A percentile compares a stretch with the other conserved stretches of the same genome.
Evolutionary conservation across 2,888 invertebrate genomes (phyloP).

Genomic region (Lepetodrilus schrolli): DNA sequence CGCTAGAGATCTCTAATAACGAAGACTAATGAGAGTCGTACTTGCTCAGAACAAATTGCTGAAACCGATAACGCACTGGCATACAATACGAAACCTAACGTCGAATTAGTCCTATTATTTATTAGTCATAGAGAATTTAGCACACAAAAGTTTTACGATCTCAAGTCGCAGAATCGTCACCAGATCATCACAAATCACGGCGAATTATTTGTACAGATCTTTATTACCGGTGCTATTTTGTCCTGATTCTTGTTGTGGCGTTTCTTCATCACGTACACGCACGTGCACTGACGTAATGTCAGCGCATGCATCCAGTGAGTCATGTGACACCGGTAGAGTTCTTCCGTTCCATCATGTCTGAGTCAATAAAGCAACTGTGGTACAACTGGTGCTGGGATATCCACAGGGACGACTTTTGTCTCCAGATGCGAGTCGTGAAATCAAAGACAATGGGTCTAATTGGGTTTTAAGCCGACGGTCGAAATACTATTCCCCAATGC

Average conservation of each 20-base stretch:
- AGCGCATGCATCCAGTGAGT: not conserved
- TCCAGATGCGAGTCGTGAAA: not conserved
- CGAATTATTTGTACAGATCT: slow-evolving; percentile 2
- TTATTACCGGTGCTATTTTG: not conserved
- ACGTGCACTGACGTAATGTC: slow-evolving; percentile 17
- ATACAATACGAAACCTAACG: too few relatives aligned
- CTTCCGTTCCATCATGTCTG: not conserved
- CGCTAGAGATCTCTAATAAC: too few relatives aligned
- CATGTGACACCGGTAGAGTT: not conserved
- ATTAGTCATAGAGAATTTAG: not conserved
- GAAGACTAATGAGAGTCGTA: too few relatives aligned
- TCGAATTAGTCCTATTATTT: too few relatives aligned
- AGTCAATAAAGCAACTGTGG: slow-evolving; percentile 10
- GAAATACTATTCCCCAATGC: not conserved
- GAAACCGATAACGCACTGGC: not conserved
- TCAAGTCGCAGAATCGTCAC: not conserved
- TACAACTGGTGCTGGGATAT: not conserved
- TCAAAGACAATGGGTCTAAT: not conserved
- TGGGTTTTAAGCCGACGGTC: not conserved
- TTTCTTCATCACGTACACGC: not conserved
- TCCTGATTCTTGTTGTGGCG: not conserved
- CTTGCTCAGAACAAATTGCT: not conserved
- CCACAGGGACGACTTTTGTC: not conserved
- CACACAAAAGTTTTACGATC: not conserved
- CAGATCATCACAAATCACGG: not conserved